A percentile compares a stretch with the other conserved stretches of the same genome.
Evolutionary conservation across 2,113 vertebrate species (phyloP).

Genomic region (Vireo altiloquus): DNA sequence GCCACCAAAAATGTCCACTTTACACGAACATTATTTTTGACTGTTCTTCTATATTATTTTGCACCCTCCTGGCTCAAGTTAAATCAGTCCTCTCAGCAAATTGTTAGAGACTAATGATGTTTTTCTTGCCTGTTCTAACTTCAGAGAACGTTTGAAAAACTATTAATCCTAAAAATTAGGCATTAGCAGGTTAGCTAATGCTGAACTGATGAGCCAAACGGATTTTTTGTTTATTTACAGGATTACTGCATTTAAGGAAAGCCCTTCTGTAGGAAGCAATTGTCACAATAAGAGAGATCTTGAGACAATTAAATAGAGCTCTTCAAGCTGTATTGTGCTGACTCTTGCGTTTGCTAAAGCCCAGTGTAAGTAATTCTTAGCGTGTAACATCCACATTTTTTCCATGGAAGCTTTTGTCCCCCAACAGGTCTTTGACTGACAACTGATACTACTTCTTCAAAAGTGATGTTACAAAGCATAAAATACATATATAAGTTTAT

Average conservation of each 20-base stretch:
- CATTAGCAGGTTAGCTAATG: not conserved
- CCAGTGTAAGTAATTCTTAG: not conserved
- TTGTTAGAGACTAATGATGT: not conserved
- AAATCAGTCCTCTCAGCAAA: not conserved
- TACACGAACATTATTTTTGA: not conserved
- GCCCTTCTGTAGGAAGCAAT: not conserved
- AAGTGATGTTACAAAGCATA: not conserved
- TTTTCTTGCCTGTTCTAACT: not conserved
- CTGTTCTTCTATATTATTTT: not conserved
- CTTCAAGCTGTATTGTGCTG: not conserved
- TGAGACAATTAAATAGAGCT: not conserved
- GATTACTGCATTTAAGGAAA: not conserved
- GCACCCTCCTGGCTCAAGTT: not conserved
- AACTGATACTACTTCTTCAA: not conserved
- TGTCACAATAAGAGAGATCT: not conserved
- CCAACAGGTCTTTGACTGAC: not conserved
- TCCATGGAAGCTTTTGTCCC: not conserved
- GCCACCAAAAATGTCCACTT: not conserved
- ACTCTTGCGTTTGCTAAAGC: not conserved
- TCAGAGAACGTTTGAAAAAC: not conserved
- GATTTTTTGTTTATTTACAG: not conserved
- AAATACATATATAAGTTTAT: not conserved
- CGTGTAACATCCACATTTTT: not conserved
- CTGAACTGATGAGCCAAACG: not conserved
- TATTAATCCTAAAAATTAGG: not conserved